Percentiles rank a stretch among this genome's conserved stretches.
Evolutionary conservation across 2,113 vertebrate genomes (phyloP).

Genomic region (Choloepus hoffmanni): DNA sequence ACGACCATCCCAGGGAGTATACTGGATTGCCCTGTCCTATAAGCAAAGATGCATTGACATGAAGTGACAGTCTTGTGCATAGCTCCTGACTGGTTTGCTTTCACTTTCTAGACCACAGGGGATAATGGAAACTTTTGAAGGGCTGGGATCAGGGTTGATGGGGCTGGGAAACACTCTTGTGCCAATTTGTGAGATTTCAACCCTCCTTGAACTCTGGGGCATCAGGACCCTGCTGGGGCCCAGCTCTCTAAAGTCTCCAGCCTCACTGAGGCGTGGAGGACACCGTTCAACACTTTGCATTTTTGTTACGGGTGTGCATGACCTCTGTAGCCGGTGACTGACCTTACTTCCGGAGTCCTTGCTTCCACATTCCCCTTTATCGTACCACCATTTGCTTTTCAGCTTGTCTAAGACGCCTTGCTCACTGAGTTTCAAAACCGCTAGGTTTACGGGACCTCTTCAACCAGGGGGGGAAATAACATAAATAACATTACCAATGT

Average conservation of each 20-base stretch:
- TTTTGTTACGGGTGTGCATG: conserved; percentile 86
- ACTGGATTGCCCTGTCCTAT: not conserved
- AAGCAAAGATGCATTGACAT: conserved; percentile 74
- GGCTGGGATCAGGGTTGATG: not conserved
- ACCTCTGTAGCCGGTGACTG: conserved; percentile 92
- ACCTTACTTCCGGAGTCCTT: conserved; percentile 99
- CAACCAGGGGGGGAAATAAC: conserved; percentile 98
- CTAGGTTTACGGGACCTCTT: conserved; percentile 99
- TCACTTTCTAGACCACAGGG: not conserved
- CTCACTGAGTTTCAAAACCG: conserved; percentile 99
- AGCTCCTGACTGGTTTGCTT: not conserved
- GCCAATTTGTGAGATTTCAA: conserved; percentile 17
- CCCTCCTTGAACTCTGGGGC: conserved; percentile 65
- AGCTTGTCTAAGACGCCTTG: conserved; percentile 99
- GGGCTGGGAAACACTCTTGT: not conserved
- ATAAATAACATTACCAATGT: conserved; percentile 99
- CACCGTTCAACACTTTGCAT: conserved; percentile 85
- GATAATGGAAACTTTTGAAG: not conserved
- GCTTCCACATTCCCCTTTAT: conserved; percentile 99
- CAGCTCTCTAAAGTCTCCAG: conserved; percentile 72
- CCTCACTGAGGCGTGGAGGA: conserved; percentile 75
- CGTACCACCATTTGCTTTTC: conserved; percentile 99
- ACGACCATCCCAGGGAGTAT: not conserved
- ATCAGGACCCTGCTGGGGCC: not conserved
- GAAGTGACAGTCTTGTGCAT: conserved; percentile 34